A percentile compares a stretch with the other conserved stretches of the same genome.
Evolutionary conservation across 2,888 invertebrate genomes (phyloP).

Genomic region (Chymomyza fuscimana): DNA sequence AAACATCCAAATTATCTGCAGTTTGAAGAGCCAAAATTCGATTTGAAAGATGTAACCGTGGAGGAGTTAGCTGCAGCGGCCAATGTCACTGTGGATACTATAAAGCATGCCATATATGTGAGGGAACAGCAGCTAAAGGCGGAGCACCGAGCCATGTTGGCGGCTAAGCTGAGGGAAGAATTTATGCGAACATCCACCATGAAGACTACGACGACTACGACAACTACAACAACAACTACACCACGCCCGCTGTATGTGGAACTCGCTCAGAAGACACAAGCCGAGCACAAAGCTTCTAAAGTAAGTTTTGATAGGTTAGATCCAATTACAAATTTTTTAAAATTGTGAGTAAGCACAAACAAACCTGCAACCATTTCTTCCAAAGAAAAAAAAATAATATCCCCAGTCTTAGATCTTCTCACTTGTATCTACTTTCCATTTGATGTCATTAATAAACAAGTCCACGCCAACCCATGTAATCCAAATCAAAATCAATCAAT

Average conservation of each 20-base stretch:
- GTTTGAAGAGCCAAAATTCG: slow-evolving; percentile 76
- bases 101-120: slow-evolving; percentile 87
- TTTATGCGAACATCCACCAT: slow-evolving; percentile 81
- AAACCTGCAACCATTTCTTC: neutral
- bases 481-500: too few species aligned
- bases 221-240: slow-evolving; percentile 77
- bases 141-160: slow-evolving; percentile 80
- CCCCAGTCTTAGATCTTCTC: too few species aligned
- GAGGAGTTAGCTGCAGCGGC: slow-evolving; percentile 84
- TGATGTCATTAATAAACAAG: too few species aligned
- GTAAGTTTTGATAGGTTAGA: too few species aligned
- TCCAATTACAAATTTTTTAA: too few species aligned
- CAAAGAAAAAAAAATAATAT: too few species aligned
- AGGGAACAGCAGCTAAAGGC: slow-evolving; percentile 86
- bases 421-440: too few species aligned
- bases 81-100: slow-evolving; percentile 88
- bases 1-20: slow-evolving; percentile 74
- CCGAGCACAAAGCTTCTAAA: slow-evolving; percentile 74
- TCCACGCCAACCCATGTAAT: too few species aligned
- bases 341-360: too few species aligned
- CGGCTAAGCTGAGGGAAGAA: slow-evolving; percentile 71
- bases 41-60: slow-evolving; percentile 78
- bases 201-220: slow-evolving; percentile 76
- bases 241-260: slow-evolving; percentile 66
- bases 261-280: slow-evolving; percentile 37